Percentiles rank a stretch among this genome's conserved stretches.
These are phyloP conservation scores for Drosophila maculinotata DNA, from an alignment of 2,888 invertebrate species.

Conservation along the genomic window DNA sequence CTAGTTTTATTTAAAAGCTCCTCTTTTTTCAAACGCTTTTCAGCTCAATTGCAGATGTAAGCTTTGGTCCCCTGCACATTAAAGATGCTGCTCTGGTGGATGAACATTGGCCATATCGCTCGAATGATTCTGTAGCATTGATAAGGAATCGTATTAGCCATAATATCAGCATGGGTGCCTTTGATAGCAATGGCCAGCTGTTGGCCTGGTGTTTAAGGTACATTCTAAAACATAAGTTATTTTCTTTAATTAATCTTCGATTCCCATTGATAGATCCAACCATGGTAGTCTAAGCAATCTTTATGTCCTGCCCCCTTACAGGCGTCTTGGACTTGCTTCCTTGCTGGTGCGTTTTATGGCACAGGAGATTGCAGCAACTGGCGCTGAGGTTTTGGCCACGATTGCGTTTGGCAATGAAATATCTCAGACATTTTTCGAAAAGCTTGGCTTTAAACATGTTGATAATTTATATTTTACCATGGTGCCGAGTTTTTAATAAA, in stretches of 20 bases:
- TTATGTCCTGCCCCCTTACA: constrained; percentile 9
- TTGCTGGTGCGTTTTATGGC: constrained; percentile 31
- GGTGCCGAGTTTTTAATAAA: constrained; percentile 17
- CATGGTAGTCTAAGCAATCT: constrained; percentile 29
- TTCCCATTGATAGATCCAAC: constrained; percentile 2
- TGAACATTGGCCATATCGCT: constrained; percentile 27
- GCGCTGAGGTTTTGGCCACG: constrained; percentile 30
- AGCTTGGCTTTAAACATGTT: constrained; percentile 26
- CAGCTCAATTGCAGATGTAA: constrained; percentile 25
- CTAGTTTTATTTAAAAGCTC: neutral
- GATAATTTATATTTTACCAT: constrained; percentile 21
- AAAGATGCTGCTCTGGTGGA: constrained; percentile 13
- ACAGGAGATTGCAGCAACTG: constrained; percentile 21
- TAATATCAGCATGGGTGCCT: constrained; percentile 23
- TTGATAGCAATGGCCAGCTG: constrained; percentile 15
- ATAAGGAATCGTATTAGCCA: constrained; percentile 14
- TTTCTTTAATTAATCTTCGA: neutral
- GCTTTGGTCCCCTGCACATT: constrained; percentile 19
- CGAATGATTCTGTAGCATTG: constrained; percentile 14
- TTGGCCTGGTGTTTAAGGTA: constrained; percentile 32
- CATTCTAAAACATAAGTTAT: no score
- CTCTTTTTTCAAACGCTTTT: constrained; percentile 1
- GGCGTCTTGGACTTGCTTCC: constrained; percentile 30
- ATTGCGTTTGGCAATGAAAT: constrained; percentile 22
- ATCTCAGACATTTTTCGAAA: constrained; percentile 25